Percentiles rank a stretch among this genome's conserved stretches.
Evolutionary conservation across 2,888 invertebrate species (phyloP).

Genomic region (Erannis defoliaria): DNA sequence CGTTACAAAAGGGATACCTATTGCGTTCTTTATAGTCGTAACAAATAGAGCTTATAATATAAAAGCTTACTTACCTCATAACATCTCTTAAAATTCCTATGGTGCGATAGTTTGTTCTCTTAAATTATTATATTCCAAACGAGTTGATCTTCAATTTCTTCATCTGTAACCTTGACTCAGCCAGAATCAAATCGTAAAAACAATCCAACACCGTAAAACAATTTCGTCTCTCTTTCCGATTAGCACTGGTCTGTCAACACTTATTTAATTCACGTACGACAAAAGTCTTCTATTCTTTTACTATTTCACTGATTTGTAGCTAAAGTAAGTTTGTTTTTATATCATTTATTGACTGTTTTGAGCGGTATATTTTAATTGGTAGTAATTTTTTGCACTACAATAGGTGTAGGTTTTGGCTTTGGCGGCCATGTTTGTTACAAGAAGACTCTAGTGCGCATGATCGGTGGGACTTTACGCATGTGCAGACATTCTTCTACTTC

Average conservation of each 20-base stretch:
- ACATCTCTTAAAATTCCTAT: not conserved
- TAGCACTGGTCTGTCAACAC: slow-evolving; percentile 51
- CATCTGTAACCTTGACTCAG: not conserved
- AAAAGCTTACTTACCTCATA: no score
- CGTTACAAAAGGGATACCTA: no score
- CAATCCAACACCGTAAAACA: slow-evolving; percentile 17
- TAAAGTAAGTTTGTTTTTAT: not conserved
- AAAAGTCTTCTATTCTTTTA: slow-evolving; percentile 11
- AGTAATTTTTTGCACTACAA: slow-evolving; percentile 56
- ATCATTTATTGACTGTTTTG: slow-evolving; percentile 7
- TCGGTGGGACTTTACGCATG: slow-evolving; percentile 38
- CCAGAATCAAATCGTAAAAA: slow-evolving; percentile 17
- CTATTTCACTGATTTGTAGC: slow-evolving; percentile 1
- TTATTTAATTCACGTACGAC: slow-evolving; percentile 21
- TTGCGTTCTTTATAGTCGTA: no score
- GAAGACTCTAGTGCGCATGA: slow-evolving; percentile 54
- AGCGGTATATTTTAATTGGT: slow-evolving; percentile 38
- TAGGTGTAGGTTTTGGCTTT: slow-evolving; percentile 52
- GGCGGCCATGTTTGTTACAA: slow-evolving; percentile 62
- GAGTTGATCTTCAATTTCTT: not conserved
- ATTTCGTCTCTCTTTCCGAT: slow-evolving; percentile 59
- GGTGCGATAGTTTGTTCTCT: not conserved
- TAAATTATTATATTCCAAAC: no score
- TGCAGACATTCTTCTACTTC: slow-evolving; percentile 10
- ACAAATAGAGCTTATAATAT: no score